Evolutionary conservation across 2,797 vertebrate genomes (phyloP), one percentile per base, ranked within the genome.

Genomic region (Psittacula derbiana): DNA sequence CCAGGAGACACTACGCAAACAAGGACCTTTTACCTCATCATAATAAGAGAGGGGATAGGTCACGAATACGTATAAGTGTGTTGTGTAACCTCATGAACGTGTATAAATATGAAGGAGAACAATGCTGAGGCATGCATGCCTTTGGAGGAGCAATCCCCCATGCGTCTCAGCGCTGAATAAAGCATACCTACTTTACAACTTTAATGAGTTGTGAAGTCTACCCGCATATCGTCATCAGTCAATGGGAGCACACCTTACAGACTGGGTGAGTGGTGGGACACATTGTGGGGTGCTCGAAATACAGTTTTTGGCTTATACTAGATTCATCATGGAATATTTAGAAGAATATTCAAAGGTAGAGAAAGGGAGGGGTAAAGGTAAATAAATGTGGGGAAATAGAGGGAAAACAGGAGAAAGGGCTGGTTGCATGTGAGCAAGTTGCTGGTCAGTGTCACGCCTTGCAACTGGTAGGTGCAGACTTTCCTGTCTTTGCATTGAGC

Each of bases 211-310:
- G 36, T 38, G 36, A 11, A 38, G 36, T 38, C 36, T 38, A 38
- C 36, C 10, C 36, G 36, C 10, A 4, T 38, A 38, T 38, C 36
- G 10, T 38, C 36, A 38, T 16, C 10, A 52, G 13, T 58, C 44
- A 72, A 17, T 12, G 8, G 11, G 16, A 58, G 6, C 0, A 0
- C 3, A 47, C 4, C 7, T 33, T 23, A 17, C 10, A 76, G 30
- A 52, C 25, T 31, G 25, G 3, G 11, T 1, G 1, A 27, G 17
- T 6, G 8, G 8, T 46, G 6, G 19, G 10, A 62, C 19, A 43
- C 4, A 6, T 41, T 57, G 5, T 11, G 5, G 6, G 3, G 9
- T 18, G 13, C 12, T 13, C 11, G 11, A 76, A 85, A 49, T 60
- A 36, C 4, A 18, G 17, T 24, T 24, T 82, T 78, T 73, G 16